Conservation (phyloP, 2,797 vertebrate genomes). For the Cuculus canorus region DNA sequence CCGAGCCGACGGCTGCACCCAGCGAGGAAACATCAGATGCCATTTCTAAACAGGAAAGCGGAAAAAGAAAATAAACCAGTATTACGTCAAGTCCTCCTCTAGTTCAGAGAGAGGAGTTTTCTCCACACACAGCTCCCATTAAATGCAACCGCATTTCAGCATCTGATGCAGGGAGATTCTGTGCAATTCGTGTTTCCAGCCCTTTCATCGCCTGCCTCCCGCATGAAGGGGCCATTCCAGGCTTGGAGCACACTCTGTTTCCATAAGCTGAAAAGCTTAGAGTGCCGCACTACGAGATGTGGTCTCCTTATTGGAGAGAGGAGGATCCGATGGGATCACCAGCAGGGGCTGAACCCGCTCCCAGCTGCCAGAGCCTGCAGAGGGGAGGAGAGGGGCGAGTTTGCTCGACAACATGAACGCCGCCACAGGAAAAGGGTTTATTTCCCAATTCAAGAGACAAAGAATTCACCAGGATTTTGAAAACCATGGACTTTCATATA, state of each 20-base stretch:
- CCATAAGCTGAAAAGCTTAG: not conserved
- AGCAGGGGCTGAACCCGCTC: not conserved
- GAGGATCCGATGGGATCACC: not conserved
- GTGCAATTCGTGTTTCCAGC: fast-evolving
- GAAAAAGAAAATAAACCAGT: not conserved
- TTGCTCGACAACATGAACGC: not conserved
- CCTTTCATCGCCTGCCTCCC: not conserved
- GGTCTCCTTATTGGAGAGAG: not conserved
- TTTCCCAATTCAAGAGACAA: not conserved
- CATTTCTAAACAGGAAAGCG: conserved; percentile 79
- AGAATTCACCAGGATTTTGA: not conserved
- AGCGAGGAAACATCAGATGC: conserved; percentile 84
- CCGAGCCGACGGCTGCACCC: conserved; percentile 81
- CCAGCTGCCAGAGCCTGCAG: not conserved
- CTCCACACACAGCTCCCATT: not conserved
- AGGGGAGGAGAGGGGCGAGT: not conserved
- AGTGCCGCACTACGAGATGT: not conserved
- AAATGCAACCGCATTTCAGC: not conserved
- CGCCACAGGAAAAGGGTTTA: fast-evolving
- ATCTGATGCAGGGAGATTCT: not conserved
- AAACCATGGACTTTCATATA: fast-evolving
- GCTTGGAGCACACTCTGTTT: not conserved
- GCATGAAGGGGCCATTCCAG: not conserved
- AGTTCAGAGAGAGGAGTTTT: fast-evolving
- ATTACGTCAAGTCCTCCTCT: fast-evolving